phyloP scores from a whole-genome alignment of 2,797 vertebrate species.

The Mormyrus proboscirostris region DNA sequence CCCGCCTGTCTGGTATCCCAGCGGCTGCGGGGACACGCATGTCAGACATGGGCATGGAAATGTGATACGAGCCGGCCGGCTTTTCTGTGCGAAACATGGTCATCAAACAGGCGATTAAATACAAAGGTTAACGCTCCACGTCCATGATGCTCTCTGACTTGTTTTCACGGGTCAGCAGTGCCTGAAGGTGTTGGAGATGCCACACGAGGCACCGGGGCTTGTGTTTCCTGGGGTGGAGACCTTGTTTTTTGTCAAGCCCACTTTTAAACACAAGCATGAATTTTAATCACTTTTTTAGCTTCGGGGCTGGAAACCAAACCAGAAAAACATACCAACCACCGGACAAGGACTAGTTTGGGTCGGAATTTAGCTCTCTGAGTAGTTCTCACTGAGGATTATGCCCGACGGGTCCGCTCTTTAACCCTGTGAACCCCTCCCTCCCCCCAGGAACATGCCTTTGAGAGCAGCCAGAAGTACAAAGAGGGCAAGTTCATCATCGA shows the following conservation, averaged over 20 bases:
- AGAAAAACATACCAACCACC: not conserved
- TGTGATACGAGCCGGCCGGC: not conserved
- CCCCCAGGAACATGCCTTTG: slow-evolving; percentile 90
- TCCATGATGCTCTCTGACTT: not conserved
- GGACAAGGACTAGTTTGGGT: not conserved
- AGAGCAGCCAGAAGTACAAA: slow-evolving; percentile 99
- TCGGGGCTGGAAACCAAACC: not conserved
- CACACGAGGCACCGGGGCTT: not conserved
- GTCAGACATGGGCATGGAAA: not conserved
- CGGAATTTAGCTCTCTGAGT: not conserved
- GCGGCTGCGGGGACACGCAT: slow-evolving; percentile 27
- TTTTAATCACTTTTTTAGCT: not conserved
- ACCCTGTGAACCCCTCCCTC: not conserved
- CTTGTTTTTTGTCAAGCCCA: not conserved
- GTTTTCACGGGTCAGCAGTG: not conserved
- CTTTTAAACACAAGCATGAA: not conserved
- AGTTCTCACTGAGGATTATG: not conserved
- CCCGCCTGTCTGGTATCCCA: slow-evolving; percentile 42
- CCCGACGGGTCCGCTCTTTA: not conserved
- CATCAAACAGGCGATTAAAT: no score
- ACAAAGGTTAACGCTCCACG: not conserved
- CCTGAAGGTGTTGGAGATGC: not conserved
- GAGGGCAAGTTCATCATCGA: slow-evolving; percentile 99
- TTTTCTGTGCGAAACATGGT: not conserved
- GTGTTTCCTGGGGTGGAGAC: not conserved